Percentiles rank a stretch among this genome's conserved stretches.
These are phyloP conservation scores for Tadarida brasiliensis DNA, from an alignment of 2,797 vertebrate species.

Conservation along the genomic window DNA sequence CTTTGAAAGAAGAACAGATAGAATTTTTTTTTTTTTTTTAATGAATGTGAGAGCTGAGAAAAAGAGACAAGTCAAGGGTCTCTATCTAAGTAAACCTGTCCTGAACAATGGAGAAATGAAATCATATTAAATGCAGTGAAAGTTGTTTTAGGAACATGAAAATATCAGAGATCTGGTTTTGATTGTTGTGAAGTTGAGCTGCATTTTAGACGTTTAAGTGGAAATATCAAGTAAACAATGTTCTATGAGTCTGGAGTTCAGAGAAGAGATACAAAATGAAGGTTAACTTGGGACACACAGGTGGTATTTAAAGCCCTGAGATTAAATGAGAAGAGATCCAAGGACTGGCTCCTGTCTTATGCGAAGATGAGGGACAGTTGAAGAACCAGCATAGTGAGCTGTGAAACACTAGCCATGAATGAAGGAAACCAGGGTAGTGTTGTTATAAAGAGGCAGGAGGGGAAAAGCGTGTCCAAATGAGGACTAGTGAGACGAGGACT, in stretches of 20 bases:
- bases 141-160: not conserved
- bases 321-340: not conserved
- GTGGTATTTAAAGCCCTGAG: too few species aligned
- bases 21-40: not conserved
- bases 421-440: not conserved
- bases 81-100: not conserved
- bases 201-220: not conserved
- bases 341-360: not conserved
- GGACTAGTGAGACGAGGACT: not conserved
- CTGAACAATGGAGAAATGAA: not conserved
- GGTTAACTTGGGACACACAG: too few species aligned
- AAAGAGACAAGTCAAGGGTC: not conserved
- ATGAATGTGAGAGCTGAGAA: not conserved
- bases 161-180: not conserved
- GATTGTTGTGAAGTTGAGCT: not conserved
- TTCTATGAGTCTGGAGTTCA: not conserved
- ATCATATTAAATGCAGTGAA: not conserved
- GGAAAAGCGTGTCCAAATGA: not conserved
- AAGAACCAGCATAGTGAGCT: accelerated
- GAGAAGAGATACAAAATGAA: too few species aligned
- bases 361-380: not conserved
- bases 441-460: not conserved
- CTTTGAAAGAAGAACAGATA: not conserved
- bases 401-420: not conserved
- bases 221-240: not conserved